Base-by-base conservation (phyloP, 2,888 invertebrate genomes). In the Mythimna impura region DNA sequence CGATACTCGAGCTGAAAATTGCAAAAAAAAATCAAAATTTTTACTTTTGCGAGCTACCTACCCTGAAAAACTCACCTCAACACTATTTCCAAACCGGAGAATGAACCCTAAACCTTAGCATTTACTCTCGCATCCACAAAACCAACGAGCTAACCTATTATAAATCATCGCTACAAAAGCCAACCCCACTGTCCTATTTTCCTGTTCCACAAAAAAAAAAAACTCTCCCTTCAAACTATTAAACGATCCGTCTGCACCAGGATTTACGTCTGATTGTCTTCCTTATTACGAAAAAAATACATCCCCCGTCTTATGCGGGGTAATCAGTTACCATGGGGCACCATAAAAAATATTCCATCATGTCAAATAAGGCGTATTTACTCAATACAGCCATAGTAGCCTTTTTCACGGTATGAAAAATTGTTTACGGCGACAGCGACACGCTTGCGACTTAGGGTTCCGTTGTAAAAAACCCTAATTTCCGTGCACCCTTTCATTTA, bases 401-500 rank as follows among this genome's bases (percentile, higher is more conserved):
- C 88, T 88, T 93, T 92, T 92, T 91, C 92, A 92, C 90, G 85
- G 92, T 90, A 94, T 94, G 94, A 95, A 95, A 95, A 95, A 95
- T 95, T 94, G 94, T 94, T 95, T 94, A 95, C 92, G 90, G 91
- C 86, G 86, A 86, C 87, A 80, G 89, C 90, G 91, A 91, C 91
- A 92, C 91, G 91, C 89, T 89, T 86, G 85, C 89, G 88, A 89
- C 87, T 89, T 89, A 90, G 89, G 92, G 91, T 91, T 91, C 91
- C 93, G 94, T 91, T 91, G 92, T 95, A 95, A 95, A 95, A 95
- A 95, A 94, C 95, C 96, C 95, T 95, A 96, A 96, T 96, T 95
- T 95, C 95, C 95, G 78, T 94, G 93, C 93, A 95, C 96, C 96
- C 96, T 95, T 96, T 95, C 96, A 95, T 96, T 95, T 96, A 94